Conservation (phyloP, 2,797 vertebrate species). For the Xyrichtys novacula region DNA sequence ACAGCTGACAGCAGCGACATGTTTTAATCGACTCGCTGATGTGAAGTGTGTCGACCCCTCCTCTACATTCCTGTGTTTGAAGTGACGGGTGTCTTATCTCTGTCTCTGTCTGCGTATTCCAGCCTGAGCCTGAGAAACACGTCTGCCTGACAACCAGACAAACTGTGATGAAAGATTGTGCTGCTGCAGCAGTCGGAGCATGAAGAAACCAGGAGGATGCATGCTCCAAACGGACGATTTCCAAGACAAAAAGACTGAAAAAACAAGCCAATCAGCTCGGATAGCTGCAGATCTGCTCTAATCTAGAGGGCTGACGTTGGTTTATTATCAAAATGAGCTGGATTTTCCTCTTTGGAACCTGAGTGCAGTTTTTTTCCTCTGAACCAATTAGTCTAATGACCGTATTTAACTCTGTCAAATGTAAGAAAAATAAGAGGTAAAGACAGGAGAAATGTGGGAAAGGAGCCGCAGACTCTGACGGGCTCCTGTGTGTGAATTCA, state of each 20-base stretch:
- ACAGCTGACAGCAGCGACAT: neutral
- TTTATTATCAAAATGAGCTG: slow-evolving; percentile 50
- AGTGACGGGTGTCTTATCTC: slow-evolving; percentile 4
- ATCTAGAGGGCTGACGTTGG: slow-evolving; percentile 28
- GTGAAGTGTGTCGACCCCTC: neutral
- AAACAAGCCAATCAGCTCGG: slow-evolving; percentile 53
- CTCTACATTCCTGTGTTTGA: slow-evolving; percentile 24
- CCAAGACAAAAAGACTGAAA: slow-evolving; percentile 31
- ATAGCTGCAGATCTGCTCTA: slow-evolving; percentile 35
- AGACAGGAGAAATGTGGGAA: slow-evolving; percentile 21
- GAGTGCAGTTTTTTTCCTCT: slow-evolving; percentile 25
- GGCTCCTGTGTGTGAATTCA: slow-evolving; percentile 3
- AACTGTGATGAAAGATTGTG: slow-evolving; percentile 53
- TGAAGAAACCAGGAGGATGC: slow-evolving; percentile 14
- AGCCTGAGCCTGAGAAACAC: neutral
- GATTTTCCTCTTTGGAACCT: slow-evolving; percentile 50
- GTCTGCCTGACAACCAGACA: slow-evolving; percentile 49
- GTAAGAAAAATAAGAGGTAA: neutral
- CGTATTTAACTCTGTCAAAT: slow-evolving; percentile 38
- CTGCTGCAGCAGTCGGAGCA: slow-evolving; percentile 14
- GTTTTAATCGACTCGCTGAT: neutral
- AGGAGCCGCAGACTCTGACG: slow-evolving; percentile 1
- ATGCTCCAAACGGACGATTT: neutral
- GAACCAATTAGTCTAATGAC: slow-evolving; percentile 49
- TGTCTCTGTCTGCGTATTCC: slow-evolving; percentile 29